These are phyloP conservation scores for Sphaerodactylus townsendi DNA, from an alignment of 2,113 vertebrate genomes.

Conservation along the genomic window DNA sequence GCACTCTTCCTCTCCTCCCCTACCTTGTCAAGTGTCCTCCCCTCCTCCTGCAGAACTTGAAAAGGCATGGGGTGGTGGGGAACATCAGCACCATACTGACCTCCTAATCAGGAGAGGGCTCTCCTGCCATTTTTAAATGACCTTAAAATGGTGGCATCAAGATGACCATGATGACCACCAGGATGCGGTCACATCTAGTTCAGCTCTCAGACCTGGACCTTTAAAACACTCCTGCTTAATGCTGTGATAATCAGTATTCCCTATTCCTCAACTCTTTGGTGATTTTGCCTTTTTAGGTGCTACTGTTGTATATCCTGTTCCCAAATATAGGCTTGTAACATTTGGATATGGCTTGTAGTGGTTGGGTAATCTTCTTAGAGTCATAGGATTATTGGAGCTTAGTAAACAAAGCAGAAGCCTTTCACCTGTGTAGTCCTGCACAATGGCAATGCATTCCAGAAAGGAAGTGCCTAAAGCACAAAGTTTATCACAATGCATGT, in stretches of 20 bases:
- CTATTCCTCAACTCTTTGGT: neutral
- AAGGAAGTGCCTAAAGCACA: neutral
- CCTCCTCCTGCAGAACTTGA: too few relatives aligned
- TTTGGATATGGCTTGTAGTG: constrained; percentile 48
- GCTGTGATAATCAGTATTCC: too few relatives aligned
- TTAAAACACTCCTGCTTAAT: constrained; percentile 17
- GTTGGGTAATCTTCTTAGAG: constrained; percentile 62
- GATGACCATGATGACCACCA: too few relatives aligned
- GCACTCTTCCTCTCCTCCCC: too few relatives aligned
- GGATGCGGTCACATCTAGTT: too few relatives aligned
- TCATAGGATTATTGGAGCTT: constrained; percentile 61
- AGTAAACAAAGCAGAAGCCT: constrained; percentile 57
- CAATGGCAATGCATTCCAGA: constrained; percentile 12
- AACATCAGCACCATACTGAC: too few relatives aligned
- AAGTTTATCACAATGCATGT: neutral
- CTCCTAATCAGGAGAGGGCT: too few relatives aligned
- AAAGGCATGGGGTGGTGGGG: too few relatives aligned
- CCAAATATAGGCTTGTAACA: constrained; percentile 59
- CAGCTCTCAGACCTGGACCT: neutral
- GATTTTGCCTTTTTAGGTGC: constrained; percentile 18
- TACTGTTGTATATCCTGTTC: neutral
- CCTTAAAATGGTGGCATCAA: too few relatives aligned
- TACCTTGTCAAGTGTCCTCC: too few relatives aligned
- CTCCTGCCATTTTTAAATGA: too few relatives aligned
- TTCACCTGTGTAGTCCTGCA: constrained; percentile 46